Evolutionary conservation across 2,888 invertebrate species (phyloP), one percentile per base, ranked within the genome.

Genomic region (Sipha maydis): DNA sequence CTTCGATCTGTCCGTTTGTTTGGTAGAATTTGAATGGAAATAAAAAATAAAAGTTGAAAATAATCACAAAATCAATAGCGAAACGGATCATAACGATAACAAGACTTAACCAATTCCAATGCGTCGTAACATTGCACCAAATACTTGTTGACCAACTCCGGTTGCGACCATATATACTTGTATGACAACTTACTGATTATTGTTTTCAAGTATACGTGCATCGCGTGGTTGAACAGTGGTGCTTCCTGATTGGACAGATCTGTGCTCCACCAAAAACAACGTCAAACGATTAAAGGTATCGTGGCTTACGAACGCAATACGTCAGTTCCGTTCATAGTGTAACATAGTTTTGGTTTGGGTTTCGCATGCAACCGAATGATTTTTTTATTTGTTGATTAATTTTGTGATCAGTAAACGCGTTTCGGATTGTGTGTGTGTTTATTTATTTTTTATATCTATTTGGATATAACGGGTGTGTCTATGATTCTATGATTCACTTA

Each of bases 61-160:
- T 14, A 48, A 8, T 48, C 48, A 1, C 14, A 48, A 48, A 48
- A 14, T 48, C 8, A 14, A 48, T 0, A 9, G 8, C 17, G 34
- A 75, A 3, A 38, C 41, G 41, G 8, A 41, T 41, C 11, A 34
- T 73, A 34, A 1, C 17, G 2, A 21, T 73, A 5, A 34, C 21
- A 48, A 19, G 41, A 71, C 79, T 71, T 75, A 80, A 88, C 86
- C 34, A 11, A 54, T 88, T 88, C 75, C 31, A 88, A 48, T 5
- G 17, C 28, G 19, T 56, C 9, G n/a, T 48, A 80, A 61, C 86
- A 88, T n/a, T 1, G 31, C 2, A 17, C n/a, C 14, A 88, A 9
- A 34, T 88, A 67, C 14, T 28, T 56, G 9, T 80, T 61, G 11
- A 67, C 73, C 9, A 2, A 1, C 0, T 54, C 41, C 0, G 41